Base-by-base conservation (phyloP, 2,888 invertebrate genomes). In the Synanthedon tipuliformis region DNA sequence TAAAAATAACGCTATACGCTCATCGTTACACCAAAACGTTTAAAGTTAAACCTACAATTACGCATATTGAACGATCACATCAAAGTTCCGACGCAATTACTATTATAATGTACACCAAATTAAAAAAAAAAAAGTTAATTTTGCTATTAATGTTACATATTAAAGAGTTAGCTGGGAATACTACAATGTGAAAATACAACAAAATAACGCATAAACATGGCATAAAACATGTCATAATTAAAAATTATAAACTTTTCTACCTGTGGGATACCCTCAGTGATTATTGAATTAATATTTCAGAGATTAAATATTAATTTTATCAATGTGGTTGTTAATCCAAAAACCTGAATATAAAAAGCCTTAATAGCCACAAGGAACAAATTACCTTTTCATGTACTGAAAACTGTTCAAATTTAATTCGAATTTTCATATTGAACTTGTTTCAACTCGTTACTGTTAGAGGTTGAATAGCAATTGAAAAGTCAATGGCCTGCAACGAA, bases 41-140 rank as follows among this genome's bases (percentile, higher is more conserved):
- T 34, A 68, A 70, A 75, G 59, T 68, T 76, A 76, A 86, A 83
- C 86, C 84, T 73, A 81, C 86, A 86, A 87, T 86, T 86, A 87
- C 82, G 81, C 78, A 79, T 85, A 86, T 86, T 86, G 85, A 79
- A 74, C 68, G 77, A 73, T 66, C 72, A 68, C 75, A 78, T 86
- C 84, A 86, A 86, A 71, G 73, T 64, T 55, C 76, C 73, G 77
- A 65, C 76, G 60, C 60, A 55, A 57, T 57, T 61, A 72, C 73
- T 70, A 78, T 81, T 78, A 82, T 74, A 68, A 73, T 67, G 69
- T 66, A 75, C 74, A 74, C 73, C 66, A 73, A 81, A 84, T 81
- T 77, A 78, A 79, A 78, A 79, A 64, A 18, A 65, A 73, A 73
- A 72, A 73, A 65, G 73, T 79, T 76, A 65, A 69, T 66, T 68